Conservation (phyloP, 2,797 vertebrate species). For the Gallinago nigripennis region DNA sequence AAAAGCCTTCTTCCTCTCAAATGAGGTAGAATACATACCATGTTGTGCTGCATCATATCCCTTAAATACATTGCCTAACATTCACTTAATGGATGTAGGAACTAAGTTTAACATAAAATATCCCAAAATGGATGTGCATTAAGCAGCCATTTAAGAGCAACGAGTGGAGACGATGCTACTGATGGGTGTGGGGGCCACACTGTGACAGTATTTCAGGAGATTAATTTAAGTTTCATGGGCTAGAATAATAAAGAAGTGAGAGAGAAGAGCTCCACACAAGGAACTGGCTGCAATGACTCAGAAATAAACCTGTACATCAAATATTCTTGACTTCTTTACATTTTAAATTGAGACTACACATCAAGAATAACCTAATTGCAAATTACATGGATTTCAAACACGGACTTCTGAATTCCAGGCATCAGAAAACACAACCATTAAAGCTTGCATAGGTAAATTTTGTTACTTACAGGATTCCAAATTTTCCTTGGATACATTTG, state of each 20-base stretch:
- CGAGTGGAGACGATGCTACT: not conserved
- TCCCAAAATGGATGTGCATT: not conserved
- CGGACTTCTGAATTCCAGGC: not conserved
- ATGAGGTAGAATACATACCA: not conserved
- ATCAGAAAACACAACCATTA: not conserved
- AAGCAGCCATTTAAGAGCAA: not conserved
- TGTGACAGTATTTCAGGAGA: not conserved
- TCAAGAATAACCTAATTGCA: not conserved
- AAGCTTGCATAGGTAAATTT: not conserved
- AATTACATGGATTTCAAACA: not conserved
- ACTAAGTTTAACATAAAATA: not conserved
- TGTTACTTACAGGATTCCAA: not conserved
- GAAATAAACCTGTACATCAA: not conserved
- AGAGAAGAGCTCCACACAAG: not conserved
- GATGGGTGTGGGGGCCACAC: not conserved
- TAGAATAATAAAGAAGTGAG: not conserved
- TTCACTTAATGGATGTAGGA: not conserved
- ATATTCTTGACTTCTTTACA: not conserved
- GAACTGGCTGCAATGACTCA: not conserved
- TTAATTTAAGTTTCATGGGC: not conserved
- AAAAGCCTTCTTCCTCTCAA: not conserved
- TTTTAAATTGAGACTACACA: not conserved
- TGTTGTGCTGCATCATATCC: not conserved
- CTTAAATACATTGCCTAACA: not conserved
- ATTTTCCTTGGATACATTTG: not conserved